Conservation (phyloP, 2,113 vertebrate species). For the Rhagologus leucostigma region DNA sequence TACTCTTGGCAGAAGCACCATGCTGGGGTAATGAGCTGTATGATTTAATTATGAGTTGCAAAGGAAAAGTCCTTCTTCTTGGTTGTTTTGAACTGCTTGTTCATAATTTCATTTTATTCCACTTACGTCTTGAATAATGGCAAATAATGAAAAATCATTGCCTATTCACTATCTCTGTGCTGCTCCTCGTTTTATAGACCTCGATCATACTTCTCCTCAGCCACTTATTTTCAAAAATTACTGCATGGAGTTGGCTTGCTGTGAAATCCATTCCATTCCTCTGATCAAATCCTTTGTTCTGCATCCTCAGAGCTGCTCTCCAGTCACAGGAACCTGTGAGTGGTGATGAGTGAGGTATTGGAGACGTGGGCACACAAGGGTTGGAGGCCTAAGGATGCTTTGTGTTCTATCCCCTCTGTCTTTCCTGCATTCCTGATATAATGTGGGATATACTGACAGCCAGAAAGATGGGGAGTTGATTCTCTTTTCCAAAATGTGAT, state of each 20-base stretch:
- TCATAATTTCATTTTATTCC: constrained; percentile 59
- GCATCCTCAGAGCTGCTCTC: neutral
- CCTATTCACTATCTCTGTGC: constrained; percentile 52
- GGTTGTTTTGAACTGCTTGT: constrained; percentile 53
- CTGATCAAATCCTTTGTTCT: neutral
- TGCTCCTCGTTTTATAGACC: constrained; percentile 20
- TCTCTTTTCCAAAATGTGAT: neutral
- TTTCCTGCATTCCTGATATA: neutral
- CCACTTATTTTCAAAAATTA: constrained; percentile 1
- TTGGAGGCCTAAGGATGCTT: neutral
- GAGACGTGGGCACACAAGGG: neutral
- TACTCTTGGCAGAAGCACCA: constrained; percentile 23
- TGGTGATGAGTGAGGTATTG: neutral
- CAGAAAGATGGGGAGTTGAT: neutral
- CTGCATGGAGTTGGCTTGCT: neutral
- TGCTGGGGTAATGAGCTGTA: constrained; percentile 43
- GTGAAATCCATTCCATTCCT: neutral
- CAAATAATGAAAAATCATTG: constrained; percentile 62
- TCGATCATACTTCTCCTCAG: constrained; percentile 27
- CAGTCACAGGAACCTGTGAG: rapidly evolving
- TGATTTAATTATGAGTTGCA: constrained; percentile 60
- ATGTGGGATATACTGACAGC: neutral
- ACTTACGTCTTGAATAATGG: constrained; percentile 45
- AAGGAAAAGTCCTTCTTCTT: constrained; percentile 36
- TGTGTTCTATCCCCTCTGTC: neutral